phyloP scores from a whole-genome alignment of 2,888 invertebrate species.

The Empis livida region DNA sequence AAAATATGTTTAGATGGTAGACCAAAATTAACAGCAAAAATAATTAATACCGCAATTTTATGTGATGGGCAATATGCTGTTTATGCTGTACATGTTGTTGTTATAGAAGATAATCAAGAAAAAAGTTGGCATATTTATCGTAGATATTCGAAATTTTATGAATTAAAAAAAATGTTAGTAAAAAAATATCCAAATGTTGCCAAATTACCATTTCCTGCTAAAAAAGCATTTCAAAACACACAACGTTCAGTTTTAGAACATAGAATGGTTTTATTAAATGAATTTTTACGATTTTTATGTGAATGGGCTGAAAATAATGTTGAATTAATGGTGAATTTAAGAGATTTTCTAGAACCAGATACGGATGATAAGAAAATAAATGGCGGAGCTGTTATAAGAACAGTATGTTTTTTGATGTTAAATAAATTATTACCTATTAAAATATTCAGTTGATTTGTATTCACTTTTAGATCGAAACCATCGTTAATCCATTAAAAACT shows the following conservation, averaged over 20 bases:
- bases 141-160: slow-evolving; percentile 88
- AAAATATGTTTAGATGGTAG: slow-evolving; percentile 7
- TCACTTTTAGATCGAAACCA: slow-evolving; percentile 29
- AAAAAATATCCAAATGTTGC: slow-evolving; percentile 55
- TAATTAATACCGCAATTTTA: slow-evolving; percentile 30
- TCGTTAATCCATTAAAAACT: slow-evolving; percentile 49
- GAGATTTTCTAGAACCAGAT: slow-evolving; percentile 55
- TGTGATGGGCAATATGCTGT: slow-evolving; percentile 78
- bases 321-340: slow-evolving; percentile 37
- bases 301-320: slow-evolving; percentile 44
- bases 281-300: slow-evolving; percentile 61
- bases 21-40: slow-evolving; percentile 14
- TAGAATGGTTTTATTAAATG: slow-evolving; percentile 67
- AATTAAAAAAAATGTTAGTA: slow-evolving; percentile 59
- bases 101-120: slow-evolving; percentile 47
- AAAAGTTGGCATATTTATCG: slow-evolving; percentile 87
- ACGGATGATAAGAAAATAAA: slow-evolving; percentile 52
- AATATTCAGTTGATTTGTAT: background rate
- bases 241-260: slow-evolving; percentile 72
- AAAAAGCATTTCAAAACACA: slow-evolving; percentile 89
- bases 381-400: slow-evolving; percentile 45
- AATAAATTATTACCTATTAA: background rate
- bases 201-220: slow-evolving; percentile 73
- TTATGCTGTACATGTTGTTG: slow-evolving; percentile 71
- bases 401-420: slow-evolving; percentile 30